Evolutionary conservation across 2,113 vertebrate species (phyloP), one percentile per base, ranked within the genome.

Genomic region (Prinia subflava): DNA sequence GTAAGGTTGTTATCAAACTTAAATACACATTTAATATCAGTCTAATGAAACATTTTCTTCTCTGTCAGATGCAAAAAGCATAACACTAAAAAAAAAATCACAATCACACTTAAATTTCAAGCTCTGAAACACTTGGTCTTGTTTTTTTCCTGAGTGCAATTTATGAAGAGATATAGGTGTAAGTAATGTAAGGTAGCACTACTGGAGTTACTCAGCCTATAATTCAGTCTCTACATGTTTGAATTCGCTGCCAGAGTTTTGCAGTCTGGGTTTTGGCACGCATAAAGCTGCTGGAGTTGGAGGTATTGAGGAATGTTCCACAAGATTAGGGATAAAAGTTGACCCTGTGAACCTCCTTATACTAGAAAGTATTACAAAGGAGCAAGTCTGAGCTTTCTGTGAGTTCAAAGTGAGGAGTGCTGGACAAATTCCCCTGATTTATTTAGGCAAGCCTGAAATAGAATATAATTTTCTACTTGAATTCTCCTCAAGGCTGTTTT

Each of bases 241-340:
- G 44, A 65, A n/a, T 74, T 68, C 0, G 0, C 74, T 92, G 91
- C 44, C 41, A 4, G 41, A 55, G 33, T 67, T 83, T 13, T 67
- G 47, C 55, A 23, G 24, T n/a, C 46, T 62, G 22, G 17, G 9
- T 88, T 94, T 83, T 87, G 87, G 78, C 78, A 20, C 3, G 1
- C 8, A 4, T 16, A 13, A 55, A 30, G n/a, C 91, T 47, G 76
- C 79, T 85, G 82, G 69, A 60, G 28, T 62, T 83, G 85, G 79
- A 90, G 74, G 49, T 52, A 55, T 13, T 83, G 85, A 80, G 85
- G 70, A 93, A 92, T 74, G 79, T 93, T 86, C 79, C 79, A 47
- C 79, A 67, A 83, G 75, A 63, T 92, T 13, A 80, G 46, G 79
- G 89, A 86, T 92, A 88, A 88, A 95, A 94, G 83, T 73, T 94